Evolutionary conservation across 1,140 invertebrate species (phyloP).

Genomic region (Mamestra configurata): DNA sequence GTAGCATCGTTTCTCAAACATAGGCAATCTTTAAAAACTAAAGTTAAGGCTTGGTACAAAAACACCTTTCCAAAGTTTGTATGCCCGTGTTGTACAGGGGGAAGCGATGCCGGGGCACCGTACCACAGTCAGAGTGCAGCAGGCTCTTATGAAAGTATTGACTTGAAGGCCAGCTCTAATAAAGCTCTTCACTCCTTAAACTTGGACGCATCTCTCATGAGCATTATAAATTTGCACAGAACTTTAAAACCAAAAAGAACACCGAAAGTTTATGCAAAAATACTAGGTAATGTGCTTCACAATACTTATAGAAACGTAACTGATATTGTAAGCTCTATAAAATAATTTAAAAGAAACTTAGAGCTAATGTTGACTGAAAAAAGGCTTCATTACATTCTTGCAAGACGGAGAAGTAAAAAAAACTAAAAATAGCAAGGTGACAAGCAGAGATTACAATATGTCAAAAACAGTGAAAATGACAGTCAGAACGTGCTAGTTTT

Average conservation of each 20-base stretch:
- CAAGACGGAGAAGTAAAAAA: slow-evolving; percentile 10
- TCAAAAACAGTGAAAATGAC: slow-evolving; percentile 13
- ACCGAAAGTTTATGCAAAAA: slow-evolving; percentile 54
- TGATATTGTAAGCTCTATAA: not conserved
- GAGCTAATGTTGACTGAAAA: not conserved
- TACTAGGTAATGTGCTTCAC: slow-evolving; percentile 57
- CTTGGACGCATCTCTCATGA: slow-evolving; percentile 70
- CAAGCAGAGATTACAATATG: slow-evolving; percentile 12
- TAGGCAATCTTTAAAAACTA: slow-evolving; percentile 14
- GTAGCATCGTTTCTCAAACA: slow-evolving; percentile 43
- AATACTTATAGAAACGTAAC: slow-evolving; percentile 65
- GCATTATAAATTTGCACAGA: slow-evolving; percentile 64
- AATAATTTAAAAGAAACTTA: not conserved
- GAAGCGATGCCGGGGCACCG: slow-evolving; percentile 62
- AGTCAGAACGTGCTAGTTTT: not conserved
- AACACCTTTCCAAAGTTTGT: slow-evolving; percentile 61
- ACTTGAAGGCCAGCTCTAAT: slow-evolving; percentile 58
- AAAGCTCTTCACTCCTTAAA: slow-evolving; percentile 54
- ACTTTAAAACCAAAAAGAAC: slow-evolving; percentile 48
- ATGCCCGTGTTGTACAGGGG: slow-evolving; percentile 75
- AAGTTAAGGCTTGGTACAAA: slow-evolving; percentile 55
- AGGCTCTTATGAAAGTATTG: slow-evolving; percentile 70
- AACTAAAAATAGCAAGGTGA: not conserved
- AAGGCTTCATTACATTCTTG: slow-evolving; percentile 18
- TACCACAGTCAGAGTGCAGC: slow-evolving; percentile 53